These are phyloP conservation scores for Aegithalos caudatus DNA, from an alignment of 2,113 vertebrate species.

Conservation along the genomic window DNA sequence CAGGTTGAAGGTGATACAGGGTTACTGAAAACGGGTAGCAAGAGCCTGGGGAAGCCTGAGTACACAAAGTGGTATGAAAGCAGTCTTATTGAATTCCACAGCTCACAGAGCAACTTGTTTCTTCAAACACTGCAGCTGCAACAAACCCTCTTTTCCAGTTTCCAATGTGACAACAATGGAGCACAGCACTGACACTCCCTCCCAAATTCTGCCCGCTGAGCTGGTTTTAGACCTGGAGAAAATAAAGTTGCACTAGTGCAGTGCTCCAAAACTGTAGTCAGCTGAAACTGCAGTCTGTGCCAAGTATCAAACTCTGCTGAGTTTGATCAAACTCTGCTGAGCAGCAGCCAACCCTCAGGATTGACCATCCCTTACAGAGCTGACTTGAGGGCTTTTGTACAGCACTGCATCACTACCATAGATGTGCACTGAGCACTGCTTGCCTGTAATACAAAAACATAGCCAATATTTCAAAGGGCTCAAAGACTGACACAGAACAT, in stretches of 20 bases:
- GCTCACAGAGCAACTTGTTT: neutral
- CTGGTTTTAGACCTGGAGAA: neutral
- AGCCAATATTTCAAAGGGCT: neutral
- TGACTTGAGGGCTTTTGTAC: neutral
- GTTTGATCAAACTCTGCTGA: neutral
- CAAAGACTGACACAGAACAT: neutral
- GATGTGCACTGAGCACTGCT: fast-evolving
- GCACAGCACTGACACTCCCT: neutral
- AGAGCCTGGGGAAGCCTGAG: neutral
- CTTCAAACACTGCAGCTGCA: neutral
- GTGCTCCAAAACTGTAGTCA: neutral
- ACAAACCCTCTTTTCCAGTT: neutral
- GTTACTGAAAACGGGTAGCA: neutral
- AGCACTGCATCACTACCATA: fast-evolving
- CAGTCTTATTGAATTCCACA: neutral
- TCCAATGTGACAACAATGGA: neutral
- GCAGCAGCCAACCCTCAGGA: neutral
- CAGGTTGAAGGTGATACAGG: neutral
- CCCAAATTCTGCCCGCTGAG: neutral
- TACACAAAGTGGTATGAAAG: neutral
- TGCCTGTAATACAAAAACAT: neutral
- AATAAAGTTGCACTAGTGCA: neutral
- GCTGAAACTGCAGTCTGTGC: neutral
- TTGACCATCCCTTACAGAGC: neutral
- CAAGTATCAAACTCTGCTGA: neutral